Evolutionary conservation across 1,140 invertebrate genomes (phyloP), one percentile per base, ranked within the genome.

Genomic region (Homarus americanus): DNA sequence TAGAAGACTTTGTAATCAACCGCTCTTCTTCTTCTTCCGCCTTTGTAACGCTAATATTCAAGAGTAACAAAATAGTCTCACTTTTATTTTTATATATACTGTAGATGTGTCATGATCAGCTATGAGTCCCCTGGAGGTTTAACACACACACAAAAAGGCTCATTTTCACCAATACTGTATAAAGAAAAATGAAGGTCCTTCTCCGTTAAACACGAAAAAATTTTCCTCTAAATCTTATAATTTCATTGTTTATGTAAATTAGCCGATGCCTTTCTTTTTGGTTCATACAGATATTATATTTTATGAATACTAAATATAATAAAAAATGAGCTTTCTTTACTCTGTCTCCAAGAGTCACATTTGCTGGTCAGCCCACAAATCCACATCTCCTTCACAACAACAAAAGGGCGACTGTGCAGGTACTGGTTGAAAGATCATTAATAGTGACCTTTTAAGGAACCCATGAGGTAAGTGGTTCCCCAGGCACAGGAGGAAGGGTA

Each of bases 391-490:
- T 83, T 69, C 80, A 90, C 82, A 90, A 90, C 80, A 90, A 90
- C 88, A 91, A 91, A 91, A 63, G 89, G 89, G 83, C 76, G 89
- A 91, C 89, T 91, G 89, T 91, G 83, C 89, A 91, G 89, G 89
- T 91, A 91, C 89, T 91, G 89, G 89, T 90, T 91, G 89, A 85
- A 85, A 91, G 82, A 85, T 82, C 80, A 82, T 69, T 75, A 44
- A 82, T 63, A 82, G 40, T 82, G 87, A 88, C 87, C 87, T 88
- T 88, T 82, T 90, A 40, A 83, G 88, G 88, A 75, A 82, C 66
- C 66, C 76, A 63, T 88, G 86, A 88, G 86, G 86, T 88, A 75
- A 63, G 72, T 72, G 80, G 88, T 73, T 83, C 66, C 88, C 88
- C 88, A 72, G 44, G 34, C 80, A 83, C 72, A 66, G 88, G 88